Conservation (phyloP, 2,797 vertebrate genomes). For the Acomys russatus region DNA sequence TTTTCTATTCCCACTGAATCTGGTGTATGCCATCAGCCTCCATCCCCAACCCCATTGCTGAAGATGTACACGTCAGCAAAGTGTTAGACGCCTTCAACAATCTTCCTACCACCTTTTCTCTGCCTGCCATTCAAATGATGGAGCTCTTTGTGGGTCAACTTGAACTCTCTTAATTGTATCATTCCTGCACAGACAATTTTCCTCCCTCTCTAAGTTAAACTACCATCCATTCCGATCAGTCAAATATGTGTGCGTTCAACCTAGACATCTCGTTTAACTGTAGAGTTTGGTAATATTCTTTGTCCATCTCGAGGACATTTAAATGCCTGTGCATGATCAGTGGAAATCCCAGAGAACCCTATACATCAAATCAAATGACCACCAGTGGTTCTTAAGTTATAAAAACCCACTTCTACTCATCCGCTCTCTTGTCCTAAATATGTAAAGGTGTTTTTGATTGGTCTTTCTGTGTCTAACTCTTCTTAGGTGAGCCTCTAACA, state of each 20-base stretch:
- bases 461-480: background rate
- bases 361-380: background rate
- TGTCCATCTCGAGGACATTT: background rate
- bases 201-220: slow-evolving; percentile 40
- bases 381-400: background rate
- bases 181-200: background rate
- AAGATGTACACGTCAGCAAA: background rate
- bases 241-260: background rate
- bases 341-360: background rate
- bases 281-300: background rate
- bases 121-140: background rate
- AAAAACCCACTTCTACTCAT: background rate
- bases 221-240: background rate
- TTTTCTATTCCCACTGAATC: background rate
- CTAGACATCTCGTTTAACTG: background rate
- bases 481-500: background rate
- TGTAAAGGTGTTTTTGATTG: background rate
- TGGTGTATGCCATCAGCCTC: background rate
- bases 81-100: background rate
- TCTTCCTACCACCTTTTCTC: background rate
- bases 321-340: background rate
- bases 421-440: background rate
- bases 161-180: slow-evolving; percentile 1
- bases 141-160: slow-evolving; percentile 2
- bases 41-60: background rate